phyloP scores from a whole-genome alignment of 2,113 vertebrate species.

The Hemibagrus wyckioides region DNA sequence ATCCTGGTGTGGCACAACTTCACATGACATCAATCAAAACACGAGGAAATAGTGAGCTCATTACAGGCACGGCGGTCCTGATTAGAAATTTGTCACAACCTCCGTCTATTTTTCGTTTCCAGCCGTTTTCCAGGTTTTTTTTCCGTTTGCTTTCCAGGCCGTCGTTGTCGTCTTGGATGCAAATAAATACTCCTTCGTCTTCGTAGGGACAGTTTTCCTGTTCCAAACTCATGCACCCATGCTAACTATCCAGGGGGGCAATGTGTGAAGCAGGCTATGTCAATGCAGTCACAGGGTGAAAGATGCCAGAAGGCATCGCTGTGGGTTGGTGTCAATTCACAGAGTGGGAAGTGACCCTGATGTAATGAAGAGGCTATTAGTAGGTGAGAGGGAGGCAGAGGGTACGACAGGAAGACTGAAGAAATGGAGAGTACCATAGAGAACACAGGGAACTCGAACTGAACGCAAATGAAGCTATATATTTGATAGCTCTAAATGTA shows the following conservation, averaged over 20 bases:
- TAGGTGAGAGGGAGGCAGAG: background rate
- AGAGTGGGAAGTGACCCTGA: constrained; percentile 56
- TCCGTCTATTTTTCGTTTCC: background rate
- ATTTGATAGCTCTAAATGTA: background rate
- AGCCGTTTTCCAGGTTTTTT: background rate
- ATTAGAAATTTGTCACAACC: constrained; percentile 72
- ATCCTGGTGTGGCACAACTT: constrained; percentile 64
- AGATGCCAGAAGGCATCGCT: constrained; percentile 62
- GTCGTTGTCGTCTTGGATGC: constrained; percentile 21
- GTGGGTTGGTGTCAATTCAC: constrained; percentile 68
- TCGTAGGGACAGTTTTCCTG: constrained; percentile 34
- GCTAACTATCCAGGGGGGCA: constrained; percentile 26
- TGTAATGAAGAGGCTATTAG: constrained; percentile 58
- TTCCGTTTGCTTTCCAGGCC: constrained; percentile 30
- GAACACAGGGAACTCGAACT: background rate
- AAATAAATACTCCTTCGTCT: constrained; percentile 28
- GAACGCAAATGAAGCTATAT: background rate
- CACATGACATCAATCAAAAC: constrained; percentile 76
- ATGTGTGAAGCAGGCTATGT: constrained; percentile 4
- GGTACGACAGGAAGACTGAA: background rate
- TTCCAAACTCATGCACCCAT: constrained; percentile 40
- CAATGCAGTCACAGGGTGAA: constrained; percentile 63
- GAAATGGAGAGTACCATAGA: background rate
- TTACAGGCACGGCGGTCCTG: constrained; percentile 74
- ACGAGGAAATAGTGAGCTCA: constrained; percentile 77